These are phyloP conservation scores for Trachelus iudaicus DNA, from an alignment of 2,888 invertebrate species.

Conservation along the genomic window DNA sequence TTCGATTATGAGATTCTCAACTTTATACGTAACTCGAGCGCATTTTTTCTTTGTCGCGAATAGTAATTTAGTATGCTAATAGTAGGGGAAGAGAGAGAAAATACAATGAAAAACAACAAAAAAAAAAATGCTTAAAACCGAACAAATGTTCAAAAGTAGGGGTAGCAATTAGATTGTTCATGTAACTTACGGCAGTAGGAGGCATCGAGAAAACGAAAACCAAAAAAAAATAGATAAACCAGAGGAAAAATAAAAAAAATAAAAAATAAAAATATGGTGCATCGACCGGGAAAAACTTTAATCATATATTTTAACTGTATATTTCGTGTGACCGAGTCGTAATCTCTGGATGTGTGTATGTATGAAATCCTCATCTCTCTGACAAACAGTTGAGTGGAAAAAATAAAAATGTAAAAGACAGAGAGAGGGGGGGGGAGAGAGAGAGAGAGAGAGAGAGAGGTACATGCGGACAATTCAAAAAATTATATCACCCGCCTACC, in stretches of 20 bases:
- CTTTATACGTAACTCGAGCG: not conserved
- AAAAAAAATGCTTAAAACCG: not conserved
- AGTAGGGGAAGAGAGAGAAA: not conserved
- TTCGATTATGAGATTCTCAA: not conserved
- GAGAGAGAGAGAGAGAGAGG: not conserved
- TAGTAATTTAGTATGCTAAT: not conserved
- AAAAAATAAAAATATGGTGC: not conserved
- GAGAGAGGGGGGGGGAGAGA: not conserved
- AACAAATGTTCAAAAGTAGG: not conserved
- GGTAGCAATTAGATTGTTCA: not conserved
- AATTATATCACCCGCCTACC: not conserved
- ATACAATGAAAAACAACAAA: not conserved
- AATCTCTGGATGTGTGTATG: not conserved
- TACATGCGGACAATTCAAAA: not conserved
- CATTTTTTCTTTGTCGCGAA: not conserved
- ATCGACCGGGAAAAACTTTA: not conserved
- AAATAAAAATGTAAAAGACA: not conserved
- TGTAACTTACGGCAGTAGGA: not conserved
- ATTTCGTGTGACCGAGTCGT: not conserved
- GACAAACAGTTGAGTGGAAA: not conserved
- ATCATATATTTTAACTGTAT: constrained; percentile 2
- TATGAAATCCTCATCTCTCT: not conserved
- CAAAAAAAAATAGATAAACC: not conserved
- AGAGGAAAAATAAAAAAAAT: not conserved
- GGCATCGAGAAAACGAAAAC: not conserved